Base-by-base conservation (phyloP, 2,113 vertebrate species). In the Pelobates fuscus region DNA sequence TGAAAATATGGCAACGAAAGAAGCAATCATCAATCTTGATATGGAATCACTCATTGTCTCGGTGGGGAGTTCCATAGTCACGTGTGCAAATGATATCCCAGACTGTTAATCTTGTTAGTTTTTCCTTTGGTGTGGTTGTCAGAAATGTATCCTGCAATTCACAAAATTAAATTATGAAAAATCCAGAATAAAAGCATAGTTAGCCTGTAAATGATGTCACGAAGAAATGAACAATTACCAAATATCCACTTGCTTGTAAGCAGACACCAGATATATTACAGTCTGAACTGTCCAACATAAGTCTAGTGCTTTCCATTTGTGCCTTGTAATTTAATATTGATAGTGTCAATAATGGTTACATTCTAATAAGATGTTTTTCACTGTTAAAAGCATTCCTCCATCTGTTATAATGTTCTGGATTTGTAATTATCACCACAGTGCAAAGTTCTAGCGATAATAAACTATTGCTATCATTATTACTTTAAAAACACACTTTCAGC, bases 381-480 rank as follows among this genome's bases (percentile, higher is more conserved):
- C 52, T 61, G 65, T 77, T 77, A 68, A 77, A 76, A 77, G 73
- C 73, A 77, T 68, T 61, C 65, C 57, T 52, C 65, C 65, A 77
- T 77, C 57, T 60, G 65, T 68, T 65, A 77, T 68, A 68, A 63
- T 49, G 73, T 49, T 68, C 65, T 32, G 65, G 43, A 77, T 77
- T 67, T 68, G 65, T 77, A 68, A 77, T 67, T 77, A 67, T 77
- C 65, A 49, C 52, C n/a, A 68, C 67, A 68, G 57, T 67, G 59
- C 70, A 63, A 63, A 58, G 61, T 74, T 60, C 23, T 65, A 26
- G 7, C 63, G 30, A 41, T 64, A 64, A 65, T 73, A 73, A 73
- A 57, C 30, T 49, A 57, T 23, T 74, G 10, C 70, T 72, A 72
- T 63, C 70, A 32, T 44, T 72, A 62, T 64, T 63, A 63, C 70